Conservation (phyloP, 2,797 vertebrate genomes). For the Selene dorsalis region DNA sequence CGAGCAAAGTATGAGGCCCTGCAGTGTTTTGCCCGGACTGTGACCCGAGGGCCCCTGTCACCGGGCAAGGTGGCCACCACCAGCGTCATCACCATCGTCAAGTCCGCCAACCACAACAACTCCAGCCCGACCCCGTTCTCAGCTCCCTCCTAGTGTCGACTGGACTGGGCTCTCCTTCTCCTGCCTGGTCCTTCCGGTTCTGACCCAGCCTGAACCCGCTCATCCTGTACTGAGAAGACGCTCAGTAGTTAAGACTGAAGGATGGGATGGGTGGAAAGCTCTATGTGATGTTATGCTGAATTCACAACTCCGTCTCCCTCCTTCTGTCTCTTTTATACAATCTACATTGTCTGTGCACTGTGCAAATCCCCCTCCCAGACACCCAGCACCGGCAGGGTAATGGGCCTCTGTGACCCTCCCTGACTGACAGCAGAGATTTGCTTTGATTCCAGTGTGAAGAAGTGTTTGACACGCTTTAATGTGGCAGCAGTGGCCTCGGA, state of each 20-base stretch:
- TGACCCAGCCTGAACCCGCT: slow-evolving; percentile 61
- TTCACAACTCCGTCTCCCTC: slow-evolving; percentile 68
- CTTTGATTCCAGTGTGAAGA: slow-evolving; percentile 66
- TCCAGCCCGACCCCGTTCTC: slow-evolving; percentile 90
- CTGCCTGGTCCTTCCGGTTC: slow-evolving; percentile 77
- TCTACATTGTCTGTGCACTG: slow-evolving; percentile 83
- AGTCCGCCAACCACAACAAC: slow-evolving; percentile 90
- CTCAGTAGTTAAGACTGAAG: slow-evolving; percentile 77
- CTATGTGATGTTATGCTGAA: slow-evolving; percentile 70
- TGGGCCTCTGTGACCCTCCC: slow-evolving; percentile 68
- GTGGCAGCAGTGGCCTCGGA: slow-evolving; percentile 62
- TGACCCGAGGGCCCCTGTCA: slow-evolving; percentile 91
- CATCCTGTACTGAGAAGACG: slow-evolving; percentile 73
- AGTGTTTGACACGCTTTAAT: slow-evolving; percentile 64
- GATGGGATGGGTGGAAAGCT: slow-evolving; percentile 64
- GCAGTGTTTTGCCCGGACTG: slow-evolving; percentile 96
- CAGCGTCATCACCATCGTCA: slow-evolving; percentile 99
- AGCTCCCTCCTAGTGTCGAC: slow-evolving; percentile 89
- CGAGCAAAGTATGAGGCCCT: slow-evolving; percentile 97
- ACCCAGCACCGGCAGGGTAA: slow-evolving; percentile 77
- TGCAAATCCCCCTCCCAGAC: slow-evolving; percentile 65
- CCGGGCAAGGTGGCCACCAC: slow-evolving; percentile 93
- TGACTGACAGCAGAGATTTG: slow-evolving; percentile 70
- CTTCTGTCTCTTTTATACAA: slow-evolving; percentile 62
- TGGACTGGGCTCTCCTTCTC: slow-evolving; percentile 66